Conservation (phyloP, 1,140 invertebrate species). For the Phthorimaea operculella region DNA sequence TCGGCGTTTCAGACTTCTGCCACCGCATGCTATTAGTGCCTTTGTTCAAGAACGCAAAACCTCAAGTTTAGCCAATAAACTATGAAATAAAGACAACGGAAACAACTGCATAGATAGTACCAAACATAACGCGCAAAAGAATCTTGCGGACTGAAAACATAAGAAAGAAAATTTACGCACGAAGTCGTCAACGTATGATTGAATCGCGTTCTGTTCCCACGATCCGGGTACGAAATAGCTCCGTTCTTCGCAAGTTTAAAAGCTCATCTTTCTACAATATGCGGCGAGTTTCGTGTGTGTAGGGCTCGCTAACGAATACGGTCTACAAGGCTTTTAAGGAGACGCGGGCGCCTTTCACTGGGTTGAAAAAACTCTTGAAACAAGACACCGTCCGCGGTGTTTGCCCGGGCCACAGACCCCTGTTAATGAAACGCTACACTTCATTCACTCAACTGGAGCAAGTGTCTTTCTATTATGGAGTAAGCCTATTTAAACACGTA, state of each 20-base stretch:
- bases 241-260: conserved; percentile 17
- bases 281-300: conserved; percentile 22
- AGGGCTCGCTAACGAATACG: conserved; percentile 45
- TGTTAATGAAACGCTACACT: conserved; percentile 51
- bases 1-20: conserved; percentile 16
- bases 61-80: too few relatives aligned
- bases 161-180: too few relatives aligned
- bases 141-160: too few relatives aligned
- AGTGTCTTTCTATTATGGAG: conserved; percentile 24
- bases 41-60: too few relatives aligned
- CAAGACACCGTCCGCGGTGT: conserved; percentile 46
- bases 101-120: too few relatives aligned
- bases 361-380: conserved; percentile 48
- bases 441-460: conserved; percentile 42
- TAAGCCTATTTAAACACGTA: conserved; percentile 9
- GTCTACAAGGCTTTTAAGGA: conserved; percentile 55
- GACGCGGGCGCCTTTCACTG: conserved; percentile 48
- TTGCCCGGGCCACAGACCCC: conserved; percentile 33
- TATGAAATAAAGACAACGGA: too few relatives aligned
- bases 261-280: conserved; percentile 17
- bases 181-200: too few relatives aligned
- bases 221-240: background rate
- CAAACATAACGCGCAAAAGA: too few relatives aligned
- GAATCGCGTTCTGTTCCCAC: too few relatives aligned
- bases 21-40: conserved; percentile 6